Conservation (phyloP, 92 coral and sea anemone genomes). For the Porites evermanni region DNA sequence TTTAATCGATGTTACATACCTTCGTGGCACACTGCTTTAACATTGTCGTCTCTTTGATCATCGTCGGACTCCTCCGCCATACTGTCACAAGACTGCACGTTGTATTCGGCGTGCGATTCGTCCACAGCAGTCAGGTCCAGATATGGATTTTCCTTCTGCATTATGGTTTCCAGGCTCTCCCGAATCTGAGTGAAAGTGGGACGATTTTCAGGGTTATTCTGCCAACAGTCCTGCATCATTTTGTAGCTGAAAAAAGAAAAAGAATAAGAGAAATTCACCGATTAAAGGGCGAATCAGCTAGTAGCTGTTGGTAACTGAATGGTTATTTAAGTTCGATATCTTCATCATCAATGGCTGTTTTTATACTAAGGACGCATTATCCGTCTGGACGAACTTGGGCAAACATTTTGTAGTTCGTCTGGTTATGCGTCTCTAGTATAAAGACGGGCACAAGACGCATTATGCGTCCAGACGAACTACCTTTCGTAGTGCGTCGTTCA, state of each 20-base stretch:
- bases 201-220: slow-evolving; percentile 67
- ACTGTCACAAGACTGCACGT: slow-evolving; percentile 83
- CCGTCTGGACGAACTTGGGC: no score
- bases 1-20: not conserved
- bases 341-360: no score
- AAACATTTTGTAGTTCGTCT: no score
- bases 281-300: not conserved
- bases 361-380: no score
- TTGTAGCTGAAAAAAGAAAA: slow-evolving; percentile 42
- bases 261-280: not conserved
- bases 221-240: slow-evolving; percentile 80
- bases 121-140: slow-evolving; percentile 75
- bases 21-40: not conserved
- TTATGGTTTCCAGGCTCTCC: slow-evolving; percentile 67
- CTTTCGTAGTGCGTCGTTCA: no score
- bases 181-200: slow-evolving; percentile 67
- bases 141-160: slow-evolving; percentile 78
- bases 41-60: not conserved
- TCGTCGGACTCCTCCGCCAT: slow-evolving; percentile 27
- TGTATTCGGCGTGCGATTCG: slow-evolving; percentile 70
- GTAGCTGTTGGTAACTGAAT: no score
- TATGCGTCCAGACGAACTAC: no score
- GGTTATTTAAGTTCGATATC: no score
- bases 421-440: no score
- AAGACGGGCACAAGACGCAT: no score